phyloP scores from a whole-genome alignment of 2,113 vertebrate genomes.

The Gymnocephalus cernua region DNA sequence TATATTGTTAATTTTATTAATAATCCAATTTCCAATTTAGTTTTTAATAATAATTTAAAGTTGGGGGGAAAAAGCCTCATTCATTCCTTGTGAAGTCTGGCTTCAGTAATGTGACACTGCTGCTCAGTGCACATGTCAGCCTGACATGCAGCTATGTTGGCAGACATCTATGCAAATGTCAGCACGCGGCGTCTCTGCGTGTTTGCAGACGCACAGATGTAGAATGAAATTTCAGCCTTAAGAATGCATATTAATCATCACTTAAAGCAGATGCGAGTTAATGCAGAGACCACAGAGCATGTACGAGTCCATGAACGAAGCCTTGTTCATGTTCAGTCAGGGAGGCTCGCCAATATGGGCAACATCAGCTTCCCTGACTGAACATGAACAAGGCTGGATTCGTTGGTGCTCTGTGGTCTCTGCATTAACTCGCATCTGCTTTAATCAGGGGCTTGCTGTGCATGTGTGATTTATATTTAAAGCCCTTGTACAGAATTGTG shows the following conservation, averaged over 20 bases:
- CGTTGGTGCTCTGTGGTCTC: conserved; percentile 17
- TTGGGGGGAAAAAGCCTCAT: not conserved
- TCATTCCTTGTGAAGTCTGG: not conserved
- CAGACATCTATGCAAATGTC: conserved; percentile 43
- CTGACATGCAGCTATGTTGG: conserved; percentile 28
- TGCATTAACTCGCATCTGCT: conserved; percentile 30
- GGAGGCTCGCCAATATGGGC: not conserved
- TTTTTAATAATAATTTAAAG: not conserved
- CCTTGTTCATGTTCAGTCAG: not conserved
- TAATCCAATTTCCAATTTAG: not conserved
- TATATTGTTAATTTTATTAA: not conserved
- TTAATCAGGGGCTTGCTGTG: conserved; percentile 42
- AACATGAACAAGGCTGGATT: not conserved
- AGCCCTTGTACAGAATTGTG: not conserved
- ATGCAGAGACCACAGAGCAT: conserved; percentile 12
- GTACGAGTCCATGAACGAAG: conserved; percentile 19
- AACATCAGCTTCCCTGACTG: not conserved
- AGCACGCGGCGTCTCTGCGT: not conserved
- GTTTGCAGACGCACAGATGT: conserved; percentile 5
- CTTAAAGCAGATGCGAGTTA: conserved; percentile 41
- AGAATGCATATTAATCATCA: conserved; percentile 40
- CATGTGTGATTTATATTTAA: conserved; percentile 53
- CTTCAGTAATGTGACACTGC: not conserved
- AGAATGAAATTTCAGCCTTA: conserved; percentile 38
- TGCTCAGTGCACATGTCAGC: conserved; percentile 6